Percentiles rank a stretch among this genome's conserved stretches.
Conservation (phyloP, 2,888 invertebrate genomes). For the Folsomia candida region DNA sequence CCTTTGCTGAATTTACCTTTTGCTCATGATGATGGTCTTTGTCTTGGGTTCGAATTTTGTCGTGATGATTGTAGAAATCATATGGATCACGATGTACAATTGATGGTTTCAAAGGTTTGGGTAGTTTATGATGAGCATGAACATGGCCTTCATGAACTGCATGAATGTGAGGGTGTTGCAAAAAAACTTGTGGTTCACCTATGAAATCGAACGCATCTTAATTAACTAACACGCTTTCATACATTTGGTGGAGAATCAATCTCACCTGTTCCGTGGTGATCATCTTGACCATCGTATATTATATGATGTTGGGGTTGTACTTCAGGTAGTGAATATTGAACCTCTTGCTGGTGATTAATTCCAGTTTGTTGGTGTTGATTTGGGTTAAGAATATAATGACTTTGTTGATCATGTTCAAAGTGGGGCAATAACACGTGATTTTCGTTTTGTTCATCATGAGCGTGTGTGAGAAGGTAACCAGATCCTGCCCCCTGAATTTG, state of each 20-base stretch:
- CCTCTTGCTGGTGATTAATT: neutral
- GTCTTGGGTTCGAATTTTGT: constrained; percentile 43
- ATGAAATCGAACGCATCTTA: neutral
- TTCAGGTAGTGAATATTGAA: neutral
- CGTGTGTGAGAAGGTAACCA: constrained; percentile 8
- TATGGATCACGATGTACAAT: constrained; percentile 45
- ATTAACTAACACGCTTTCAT: too few species aligned
- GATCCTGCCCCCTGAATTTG: constrained; percentile 2
- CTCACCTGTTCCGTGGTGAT: too few species aligned
- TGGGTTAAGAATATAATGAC: neutral
- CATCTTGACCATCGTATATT: neutral
- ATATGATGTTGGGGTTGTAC: neutral
- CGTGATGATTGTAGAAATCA: constrained; percentile 38
- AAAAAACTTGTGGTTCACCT: neutral
- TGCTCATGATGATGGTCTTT: constrained; percentile 33
- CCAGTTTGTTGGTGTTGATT: neutral
- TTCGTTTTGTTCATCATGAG: neutral
- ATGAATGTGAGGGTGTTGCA: neutral
- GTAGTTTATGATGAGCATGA: constrained; percentile 26
- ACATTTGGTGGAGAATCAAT: too few species aligned
- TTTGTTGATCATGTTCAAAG: neutral
- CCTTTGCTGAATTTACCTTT: constrained; percentile 24
- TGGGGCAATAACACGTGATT: too few species aligned
- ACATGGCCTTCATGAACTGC: constrained; percentile 14
- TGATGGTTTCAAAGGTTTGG: constrained; percentile 40